phyloP scores from a whole-genome alignment of 1,140 invertebrate species.

The Drosophila melanica region DNA sequence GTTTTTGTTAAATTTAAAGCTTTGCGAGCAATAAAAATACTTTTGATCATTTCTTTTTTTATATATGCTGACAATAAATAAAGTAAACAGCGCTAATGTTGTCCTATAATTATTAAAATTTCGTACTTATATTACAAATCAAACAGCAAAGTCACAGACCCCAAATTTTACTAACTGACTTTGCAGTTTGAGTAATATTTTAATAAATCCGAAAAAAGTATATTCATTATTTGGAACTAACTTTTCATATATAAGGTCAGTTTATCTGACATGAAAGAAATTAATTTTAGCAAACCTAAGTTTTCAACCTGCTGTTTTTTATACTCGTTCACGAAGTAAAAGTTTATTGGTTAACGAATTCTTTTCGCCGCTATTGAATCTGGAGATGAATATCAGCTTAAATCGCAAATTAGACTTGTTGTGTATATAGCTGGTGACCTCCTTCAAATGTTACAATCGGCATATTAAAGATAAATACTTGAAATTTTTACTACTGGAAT shows the following conservation, averaged over 20 bases:
- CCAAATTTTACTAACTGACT: conserved; percentile 67
- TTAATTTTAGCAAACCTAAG: too few species aligned
- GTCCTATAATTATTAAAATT: background rate
- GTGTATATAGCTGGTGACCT: too few species aligned
- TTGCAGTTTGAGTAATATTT: conserved; percentile 61
- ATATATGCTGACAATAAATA: background rate
- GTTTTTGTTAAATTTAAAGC: conserved; percentile 14
- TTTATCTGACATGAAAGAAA: too few species aligned
- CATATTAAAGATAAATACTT: too few species aligned
- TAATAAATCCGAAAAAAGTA: conserved; percentile 18
- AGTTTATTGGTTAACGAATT: too few species aligned
- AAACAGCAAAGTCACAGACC: conserved; percentile 69
- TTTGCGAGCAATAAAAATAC: conserved; percentile 22
- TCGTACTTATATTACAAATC: conserved; percentile 37
- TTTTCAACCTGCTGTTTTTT: too few species aligned
- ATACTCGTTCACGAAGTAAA: too few species aligned
- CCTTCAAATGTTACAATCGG: too few species aligned
- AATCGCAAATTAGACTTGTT: too few species aligned
- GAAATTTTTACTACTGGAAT: too few species aligned
- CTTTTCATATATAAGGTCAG: background rate
- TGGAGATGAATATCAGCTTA: too few species aligned
- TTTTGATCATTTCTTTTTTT: background rate
- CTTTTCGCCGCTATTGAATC: too few species aligned
- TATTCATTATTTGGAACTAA: background rate
- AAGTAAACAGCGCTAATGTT: background rate